phyloP scores from a whole-genome alignment of 2,888 invertebrate genomes.

The Chrysolina haemoptera region DNA sequence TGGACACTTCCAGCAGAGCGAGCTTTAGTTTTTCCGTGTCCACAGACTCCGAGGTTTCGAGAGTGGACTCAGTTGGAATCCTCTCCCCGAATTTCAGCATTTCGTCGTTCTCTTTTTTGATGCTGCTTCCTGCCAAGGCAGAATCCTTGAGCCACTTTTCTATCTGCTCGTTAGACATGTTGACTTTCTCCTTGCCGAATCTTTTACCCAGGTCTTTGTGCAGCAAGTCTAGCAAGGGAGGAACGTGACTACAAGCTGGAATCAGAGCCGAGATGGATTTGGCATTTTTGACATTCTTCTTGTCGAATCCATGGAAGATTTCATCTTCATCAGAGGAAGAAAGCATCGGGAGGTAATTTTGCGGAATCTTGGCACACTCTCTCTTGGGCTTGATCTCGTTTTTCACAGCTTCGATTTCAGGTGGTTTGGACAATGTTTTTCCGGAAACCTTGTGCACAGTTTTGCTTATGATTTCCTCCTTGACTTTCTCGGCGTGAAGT shows the following conservation, averaged over 20 bases:
- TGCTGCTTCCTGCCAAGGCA: slow-evolving; percentile 65
- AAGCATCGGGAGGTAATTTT: slow-evolving; percentile 66
- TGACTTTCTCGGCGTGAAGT: slow-evolving; percentile 29
- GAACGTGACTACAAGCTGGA: slow-evolving; percentile 37
- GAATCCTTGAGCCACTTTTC: slow-evolving; percentile 76
- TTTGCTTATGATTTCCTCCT: slow-evolving; percentile 40
- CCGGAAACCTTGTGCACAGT: slow-evolving; percentile 21
- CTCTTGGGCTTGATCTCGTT: slow-evolving; percentile 63
- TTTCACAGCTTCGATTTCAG: slow-evolving; percentile 37
- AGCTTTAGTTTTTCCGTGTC: slow-evolving; percentile 56
- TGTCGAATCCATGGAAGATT: slow-evolving; percentile 64
- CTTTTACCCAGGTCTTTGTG: slow-evolving; percentile 66
- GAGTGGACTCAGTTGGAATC: slow-evolving; percentile 61
- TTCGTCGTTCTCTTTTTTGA: slow-evolving; percentile 65
- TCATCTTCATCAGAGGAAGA: slow-evolving; percentile 72
- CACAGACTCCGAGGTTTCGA: slow-evolving; percentile 54
- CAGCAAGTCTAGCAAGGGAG: slow-evolving; percentile 65
- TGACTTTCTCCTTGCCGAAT: slow-evolving; percentile 75
- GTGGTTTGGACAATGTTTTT: slow-evolving; percentile 35
- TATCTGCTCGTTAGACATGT: slow-evolving; percentile 80
- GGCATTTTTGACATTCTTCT: slow-evolving; percentile 47
- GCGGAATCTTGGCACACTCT: slow-evolving; percentile 66
- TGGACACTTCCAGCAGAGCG: slow-evolving; percentile 41
- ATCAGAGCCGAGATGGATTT: slow-evolving; percentile 29
- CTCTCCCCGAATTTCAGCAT: slow-evolving; percentile 66